Percentiles rank a stretch among this genome's conserved stretches.
These are phyloP conservation scores for Colinus virginianus DNA, from an alignment of 2,113 vertebrate species.

Conservation along the genomic window DNA sequence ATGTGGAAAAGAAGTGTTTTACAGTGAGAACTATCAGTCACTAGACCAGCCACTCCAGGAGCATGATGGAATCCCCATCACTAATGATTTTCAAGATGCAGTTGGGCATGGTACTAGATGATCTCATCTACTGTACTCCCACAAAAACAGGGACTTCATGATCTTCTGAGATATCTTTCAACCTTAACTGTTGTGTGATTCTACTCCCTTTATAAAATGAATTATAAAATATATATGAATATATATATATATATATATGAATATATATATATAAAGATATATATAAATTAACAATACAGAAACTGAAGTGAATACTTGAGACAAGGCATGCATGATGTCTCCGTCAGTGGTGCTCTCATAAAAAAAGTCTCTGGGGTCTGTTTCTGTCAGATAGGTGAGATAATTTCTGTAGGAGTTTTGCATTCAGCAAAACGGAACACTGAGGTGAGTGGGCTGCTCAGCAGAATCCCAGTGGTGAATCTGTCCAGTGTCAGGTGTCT, in stretches of 20 bases:
- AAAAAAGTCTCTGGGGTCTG: neutral
- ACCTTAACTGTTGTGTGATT: neutral
- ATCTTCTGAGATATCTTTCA: neutral
- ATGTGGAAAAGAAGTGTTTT: neutral
- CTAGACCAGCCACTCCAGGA: neutral
- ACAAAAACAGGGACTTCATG: neutral
- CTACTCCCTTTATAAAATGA: neutral
- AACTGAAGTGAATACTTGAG: neutral
- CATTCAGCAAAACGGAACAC: neutral
- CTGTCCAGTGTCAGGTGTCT: neutral
- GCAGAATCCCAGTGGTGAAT: neutral
- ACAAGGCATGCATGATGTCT: neutral
- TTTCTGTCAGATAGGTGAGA: neutral
- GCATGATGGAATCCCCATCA: neutral
- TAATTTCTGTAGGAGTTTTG: fast-evolving
- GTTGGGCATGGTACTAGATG: neutral
- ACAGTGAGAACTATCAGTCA: neutral
- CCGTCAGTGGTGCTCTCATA: neutral
- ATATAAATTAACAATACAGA: too few species aligned
- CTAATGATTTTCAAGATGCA: neutral
- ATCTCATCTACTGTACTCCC: neutral
- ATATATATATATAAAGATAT: too few species aligned
- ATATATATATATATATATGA: too few species aligned
- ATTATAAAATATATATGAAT: too few species aligned
- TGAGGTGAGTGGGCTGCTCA: neutral